phyloP scores from a whole-genome alignment of 2,113 vertebrate genomes.

The Morone chrysops region DNA sequence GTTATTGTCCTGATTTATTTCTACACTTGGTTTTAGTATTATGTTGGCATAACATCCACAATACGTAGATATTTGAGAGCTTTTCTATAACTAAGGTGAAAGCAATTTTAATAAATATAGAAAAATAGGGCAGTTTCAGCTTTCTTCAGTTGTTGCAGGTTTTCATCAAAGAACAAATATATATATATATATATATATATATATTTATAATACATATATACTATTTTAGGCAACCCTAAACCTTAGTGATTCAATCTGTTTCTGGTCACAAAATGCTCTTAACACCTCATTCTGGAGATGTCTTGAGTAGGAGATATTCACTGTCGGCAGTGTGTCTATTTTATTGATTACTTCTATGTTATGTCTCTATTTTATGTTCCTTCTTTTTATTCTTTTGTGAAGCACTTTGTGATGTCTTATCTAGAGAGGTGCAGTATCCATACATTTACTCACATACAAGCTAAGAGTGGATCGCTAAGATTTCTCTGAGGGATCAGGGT shows the following conservation, averaged over 20 bases:
- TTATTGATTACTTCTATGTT: background rate
- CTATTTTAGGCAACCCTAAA: background rate
- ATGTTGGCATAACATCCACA: background rate
- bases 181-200: too few species aligned
- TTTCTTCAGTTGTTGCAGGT: background rate
- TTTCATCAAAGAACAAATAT: background rate
- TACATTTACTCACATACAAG: background rate
- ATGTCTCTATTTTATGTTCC: background rate
- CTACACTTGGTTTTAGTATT: background rate
- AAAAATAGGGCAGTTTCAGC: background rate
- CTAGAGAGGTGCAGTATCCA: background rate
- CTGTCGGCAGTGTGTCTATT: background rate
- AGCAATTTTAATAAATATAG: background rate
- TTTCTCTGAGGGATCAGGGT: slow-evolving; percentile 3
- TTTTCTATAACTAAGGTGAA: background rate
- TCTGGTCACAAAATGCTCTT: background rate
- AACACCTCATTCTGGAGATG: background rate
- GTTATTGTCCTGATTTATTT: background rate
- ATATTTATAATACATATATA: too few species aligned
- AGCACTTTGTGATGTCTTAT: background rate
- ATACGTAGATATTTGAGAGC: background rate
- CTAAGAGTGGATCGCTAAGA: background rate
- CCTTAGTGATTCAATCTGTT: background rate
- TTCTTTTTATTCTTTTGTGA: background rate
- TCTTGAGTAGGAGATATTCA: background rate